These are phyloP conservation scores for Tiliacea citrago DNA, from an alignment of 2,888 invertebrate species.

Conservation along the genomic window DNA sequence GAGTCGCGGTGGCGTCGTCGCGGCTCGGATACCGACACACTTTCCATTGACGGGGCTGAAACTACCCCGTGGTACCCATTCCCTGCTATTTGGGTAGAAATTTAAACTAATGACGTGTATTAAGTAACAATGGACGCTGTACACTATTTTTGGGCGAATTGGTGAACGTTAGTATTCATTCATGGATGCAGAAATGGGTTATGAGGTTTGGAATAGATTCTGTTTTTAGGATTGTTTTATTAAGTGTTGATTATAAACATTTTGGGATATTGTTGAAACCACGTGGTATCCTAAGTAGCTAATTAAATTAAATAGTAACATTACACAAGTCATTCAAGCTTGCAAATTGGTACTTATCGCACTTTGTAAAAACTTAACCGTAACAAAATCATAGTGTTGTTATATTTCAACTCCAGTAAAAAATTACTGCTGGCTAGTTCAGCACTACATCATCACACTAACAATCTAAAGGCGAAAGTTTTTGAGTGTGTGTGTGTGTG, in stretches of 20 bases:
- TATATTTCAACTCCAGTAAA: not conserved
- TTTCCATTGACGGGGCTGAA: conserved; percentile 86
- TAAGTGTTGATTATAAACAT: not conserved
- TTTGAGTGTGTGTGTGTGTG: too few species aligned
- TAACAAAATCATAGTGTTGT: too few species aligned
- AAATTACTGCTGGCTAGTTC: not conserved
- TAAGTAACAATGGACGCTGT: conserved; percentile 60
- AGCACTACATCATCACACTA: too few species aligned
- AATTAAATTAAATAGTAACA: not conserved
- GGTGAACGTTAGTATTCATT: conserved; percentile 46
- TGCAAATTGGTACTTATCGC: not conserved
- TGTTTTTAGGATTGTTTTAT: not conserved
- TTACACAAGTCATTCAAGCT: not conserved
- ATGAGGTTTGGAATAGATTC: conserved; percentile 1
- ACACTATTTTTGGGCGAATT: conserved; percentile 54
- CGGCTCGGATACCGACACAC: conserved; percentile 87
- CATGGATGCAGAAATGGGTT: conserved; percentile 35
- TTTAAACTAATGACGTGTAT: conserved; percentile 68
- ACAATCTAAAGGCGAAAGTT: too few species aligned
- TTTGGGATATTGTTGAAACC: not conserved
- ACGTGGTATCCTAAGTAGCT: not conserved
- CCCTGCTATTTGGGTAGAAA: conserved; percentile 66
- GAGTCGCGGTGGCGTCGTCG: conserved; percentile 79
- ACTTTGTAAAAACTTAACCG: too few species aligned
- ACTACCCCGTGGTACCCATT: conserved; percentile 70